Conservation (phyloP, 2,113 vertebrate genomes). For the Nycticryphes semicollaris region DNA sequence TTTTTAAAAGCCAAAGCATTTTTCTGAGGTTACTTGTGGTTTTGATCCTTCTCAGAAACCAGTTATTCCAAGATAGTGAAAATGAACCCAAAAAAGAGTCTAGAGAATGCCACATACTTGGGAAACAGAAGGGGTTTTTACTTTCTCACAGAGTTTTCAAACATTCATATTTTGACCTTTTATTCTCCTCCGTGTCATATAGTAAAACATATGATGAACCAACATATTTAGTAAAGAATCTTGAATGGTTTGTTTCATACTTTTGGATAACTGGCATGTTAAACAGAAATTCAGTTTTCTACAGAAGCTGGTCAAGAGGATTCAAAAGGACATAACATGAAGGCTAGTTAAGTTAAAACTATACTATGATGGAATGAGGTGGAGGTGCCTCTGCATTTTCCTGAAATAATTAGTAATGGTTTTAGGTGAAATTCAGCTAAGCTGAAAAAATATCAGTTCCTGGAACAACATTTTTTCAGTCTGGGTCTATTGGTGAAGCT, state of each 20-base stretch:
- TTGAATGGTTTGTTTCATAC: background rate
- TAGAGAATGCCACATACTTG: background rate
- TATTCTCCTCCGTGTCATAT: background rate
- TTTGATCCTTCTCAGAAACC: background rate
- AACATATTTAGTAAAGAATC: background rate
- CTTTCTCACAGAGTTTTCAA: background rate
- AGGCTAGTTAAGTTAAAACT: background rate
- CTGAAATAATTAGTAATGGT: background rate
- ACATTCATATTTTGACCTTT: background rate
- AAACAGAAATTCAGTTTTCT: background rate
- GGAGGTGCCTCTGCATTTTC: background rate
- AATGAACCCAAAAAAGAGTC: background rate
- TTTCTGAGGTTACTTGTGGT: slow-evolving; percentile 17
- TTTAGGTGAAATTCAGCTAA: background rate
- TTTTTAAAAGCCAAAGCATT: background rate
- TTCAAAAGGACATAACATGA: background rate
- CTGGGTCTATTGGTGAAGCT: background rate
- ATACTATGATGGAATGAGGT: accelerated
- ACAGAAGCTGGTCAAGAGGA: background rate
- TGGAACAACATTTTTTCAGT: background rate
- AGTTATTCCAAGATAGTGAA: background rate
- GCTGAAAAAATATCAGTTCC: background rate
- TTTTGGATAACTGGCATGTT: background rate
- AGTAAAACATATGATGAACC: background rate
- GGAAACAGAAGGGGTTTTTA: background rate